These are phyloP conservation scores for Maniola hyperantus DNA, from an alignment of 2,888 invertebrate genomes.

Conservation along the genomic window DNA sequence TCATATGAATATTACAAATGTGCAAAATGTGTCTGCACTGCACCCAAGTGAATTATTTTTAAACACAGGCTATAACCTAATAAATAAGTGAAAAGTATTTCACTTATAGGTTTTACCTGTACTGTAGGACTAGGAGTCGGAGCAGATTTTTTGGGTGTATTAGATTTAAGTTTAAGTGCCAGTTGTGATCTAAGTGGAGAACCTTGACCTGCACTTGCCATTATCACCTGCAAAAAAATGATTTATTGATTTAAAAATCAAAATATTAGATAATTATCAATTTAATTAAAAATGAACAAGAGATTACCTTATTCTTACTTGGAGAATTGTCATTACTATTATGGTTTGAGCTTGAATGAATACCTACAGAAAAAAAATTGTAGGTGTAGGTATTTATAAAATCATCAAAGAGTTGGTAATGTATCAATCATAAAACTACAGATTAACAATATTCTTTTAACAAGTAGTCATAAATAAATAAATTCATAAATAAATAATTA, in stretches of 20 bases:
- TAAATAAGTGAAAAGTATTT: no score
- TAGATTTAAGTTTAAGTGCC: conserved; percentile 85
- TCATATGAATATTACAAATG: no score
- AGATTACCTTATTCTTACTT: conserved; percentile 69
- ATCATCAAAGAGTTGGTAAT: neutral
- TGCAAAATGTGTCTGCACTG: no score
- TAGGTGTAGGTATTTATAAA: neutral
- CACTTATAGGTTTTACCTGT: conserved; percentile 55
- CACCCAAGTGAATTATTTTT: no score
- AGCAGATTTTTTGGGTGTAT: conserved; percentile 77
- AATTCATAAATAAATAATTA: neutral
- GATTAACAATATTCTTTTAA: no score
- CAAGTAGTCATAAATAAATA: no score
- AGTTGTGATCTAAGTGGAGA: conserved; percentile 88
- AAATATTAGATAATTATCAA: neutral
- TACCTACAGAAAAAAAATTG: conserved; percentile 53
- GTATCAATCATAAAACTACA: neutral
- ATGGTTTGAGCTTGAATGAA: conserved; percentile 69
- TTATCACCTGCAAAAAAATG: conserved; percentile 62
- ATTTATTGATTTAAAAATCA: neutral
- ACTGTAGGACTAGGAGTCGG: conserved; percentile 75
- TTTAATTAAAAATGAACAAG: neutral
- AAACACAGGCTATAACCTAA: no score
- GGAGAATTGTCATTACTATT: conserved; percentile 75
- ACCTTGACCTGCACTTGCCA: conserved; percentile 86